Evolutionary conservation across 1,140 invertebrate species (phyloP), one percentile per base, ranked within the genome.

Genomic region (Eueides isabella): DNA sequence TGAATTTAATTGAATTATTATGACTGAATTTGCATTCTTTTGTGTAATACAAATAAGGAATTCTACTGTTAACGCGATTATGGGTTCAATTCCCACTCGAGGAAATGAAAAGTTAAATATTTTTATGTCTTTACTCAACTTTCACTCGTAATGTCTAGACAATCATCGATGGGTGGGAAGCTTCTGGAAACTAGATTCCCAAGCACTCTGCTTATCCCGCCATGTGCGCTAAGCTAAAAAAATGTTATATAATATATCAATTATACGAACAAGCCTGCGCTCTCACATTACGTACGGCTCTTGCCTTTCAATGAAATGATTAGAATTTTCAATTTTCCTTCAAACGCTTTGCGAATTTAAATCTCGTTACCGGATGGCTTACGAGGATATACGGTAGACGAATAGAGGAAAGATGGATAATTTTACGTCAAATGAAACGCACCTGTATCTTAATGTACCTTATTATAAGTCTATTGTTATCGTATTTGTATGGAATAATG

Each of bases 261-360:
- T 55, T 55, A 55, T 19, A 55, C 19, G 23, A 23, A 19, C n/a
- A 19, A 23, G 48, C 19, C 48, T 12, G 19, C 23, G 3, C 48
- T 12, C 7, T 2, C 9, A 26, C 41, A 19, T 19, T 19, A n/a
- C 5, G 19, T 3, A 2, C 19, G n/a, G 19, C 48, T 55, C 48
- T 26, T 55, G 19, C 48, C 48, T 55, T 55, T 55, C 48, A 55
- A 55, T 26, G 48, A 55, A 55, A 55, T 55, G 48, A 55, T 55
- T 55, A 55, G 48, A 55, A 55, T 55, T 55, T 55, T 55, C 48
- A 55, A 55, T 55, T 55, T 55, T 55, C 48, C 23, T 26, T 55
- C 48, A 12, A 55, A 55, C 19, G 19, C 48, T 55, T 55, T 26
- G 48, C 48, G 48, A 55, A 55, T 55, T 55, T 55, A 55, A 55